phyloP scores from a whole-genome alignment of 1,140 invertebrate genomes.

The Notospermus geniculatus region DNA sequence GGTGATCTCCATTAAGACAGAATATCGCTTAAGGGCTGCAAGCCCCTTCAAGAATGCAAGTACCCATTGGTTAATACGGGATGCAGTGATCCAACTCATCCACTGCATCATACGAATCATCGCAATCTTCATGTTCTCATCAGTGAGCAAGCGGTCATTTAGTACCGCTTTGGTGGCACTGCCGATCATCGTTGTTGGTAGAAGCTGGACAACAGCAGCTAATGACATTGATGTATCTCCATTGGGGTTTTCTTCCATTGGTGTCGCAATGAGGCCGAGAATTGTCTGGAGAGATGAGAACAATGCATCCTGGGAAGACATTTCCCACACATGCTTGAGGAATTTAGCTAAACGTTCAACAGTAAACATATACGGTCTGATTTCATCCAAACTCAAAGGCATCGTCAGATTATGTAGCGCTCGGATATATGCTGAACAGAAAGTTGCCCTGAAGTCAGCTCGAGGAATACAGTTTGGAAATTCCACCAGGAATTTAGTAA shows the following conservation, averaged over 20 bases:
- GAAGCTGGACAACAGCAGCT: constrained; percentile 31
- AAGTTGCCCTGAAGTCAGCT: constrained; percentile 29
- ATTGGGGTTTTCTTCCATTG: constrained; percentile 16
- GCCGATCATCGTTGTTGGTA: constrained; percentile 30
- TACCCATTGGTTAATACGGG: constrained; percentile 39
- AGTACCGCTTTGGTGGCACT: constrained; percentile 35
- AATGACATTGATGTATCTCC: constrained; percentile 36
- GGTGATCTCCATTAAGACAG: constrained; percentile 40
- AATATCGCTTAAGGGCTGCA: constrained; percentile 37
- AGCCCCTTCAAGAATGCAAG: constrained; percentile 42
- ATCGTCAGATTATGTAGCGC: constrained; percentile 28
- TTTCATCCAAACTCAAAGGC: constrained; percentile 20
- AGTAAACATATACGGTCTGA: constrained; percentile 32
- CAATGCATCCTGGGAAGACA: constrained; percentile 22
- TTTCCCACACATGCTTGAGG: constrained; percentile 36
- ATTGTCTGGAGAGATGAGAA: constrained; percentile 34
- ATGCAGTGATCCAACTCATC: constrained; percentile 45
- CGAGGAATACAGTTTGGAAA: constrained; percentile 42
- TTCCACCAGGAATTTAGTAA: constrained; percentile 33
- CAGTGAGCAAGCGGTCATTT: constrained; percentile 27
- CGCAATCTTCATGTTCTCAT: constrained; percentile 34
- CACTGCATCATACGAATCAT: constrained; percentile 45
- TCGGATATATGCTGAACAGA: constrained; percentile 34
- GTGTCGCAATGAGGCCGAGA: constrained; percentile 37
- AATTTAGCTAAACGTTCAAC: constrained; percentile 31